These are phyloP conservation scores for Brachyhypopomus occidentalis DNA, from an alignment of 2,113 vertebrate genomes.

Conservation along the genomic window DNA sequence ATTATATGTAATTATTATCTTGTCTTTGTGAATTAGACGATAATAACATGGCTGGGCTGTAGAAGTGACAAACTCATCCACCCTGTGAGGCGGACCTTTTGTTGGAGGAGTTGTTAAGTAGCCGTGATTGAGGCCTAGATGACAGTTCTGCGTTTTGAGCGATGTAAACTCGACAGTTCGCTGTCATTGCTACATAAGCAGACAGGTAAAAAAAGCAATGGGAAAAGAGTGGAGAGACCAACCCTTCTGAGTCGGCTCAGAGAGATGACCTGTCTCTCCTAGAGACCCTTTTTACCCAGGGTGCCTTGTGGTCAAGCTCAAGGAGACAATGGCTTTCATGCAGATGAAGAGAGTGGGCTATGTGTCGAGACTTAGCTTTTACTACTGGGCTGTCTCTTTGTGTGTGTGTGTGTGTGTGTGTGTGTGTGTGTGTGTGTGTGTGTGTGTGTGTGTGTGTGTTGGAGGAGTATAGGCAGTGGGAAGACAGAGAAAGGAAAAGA, in stretches of 20 bases:
- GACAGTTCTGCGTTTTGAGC: slow-evolving; percentile 51
- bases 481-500: slow-evolving; percentile 19
- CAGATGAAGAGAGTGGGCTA: slow-evolving; percentile 37
- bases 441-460: too few species aligned
- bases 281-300: slow-evolving; percentile 22
- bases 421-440: background rate
- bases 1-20: slow-evolving; percentile 55
- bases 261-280: slow-evolving; percentile 22
- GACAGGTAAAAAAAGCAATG: slow-evolving; percentile 44
- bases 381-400: background rate
- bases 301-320: slow-evolving; percentile 14
- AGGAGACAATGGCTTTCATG: slow-evolving; percentile 28
- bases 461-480: slow-evolving; percentile 12
- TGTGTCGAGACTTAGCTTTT: slow-evolving; percentile 39
- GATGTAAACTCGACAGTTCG: slow-evolving; percentile 50
- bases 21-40: slow-evolving; percentile 52
- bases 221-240: background rate
- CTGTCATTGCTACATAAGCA: slow-evolving; percentile 47
- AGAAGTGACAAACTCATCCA: slow-evolving; percentile 51
- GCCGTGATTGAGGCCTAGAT: slow-evolving; percentile 44
- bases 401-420: slow-evolving; percentile 16
- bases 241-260: slow-evolving; percentile 27
- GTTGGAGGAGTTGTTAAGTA: slow-evolving; percentile 45
- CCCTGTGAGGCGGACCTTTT: slow-evolving; percentile 40
- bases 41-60: slow-evolving; percentile 52